Evolutionary conservation across 2,888 invertebrate genomes (phyloP).

Genomic region (Tetramorium bicarinatum): DNA sequence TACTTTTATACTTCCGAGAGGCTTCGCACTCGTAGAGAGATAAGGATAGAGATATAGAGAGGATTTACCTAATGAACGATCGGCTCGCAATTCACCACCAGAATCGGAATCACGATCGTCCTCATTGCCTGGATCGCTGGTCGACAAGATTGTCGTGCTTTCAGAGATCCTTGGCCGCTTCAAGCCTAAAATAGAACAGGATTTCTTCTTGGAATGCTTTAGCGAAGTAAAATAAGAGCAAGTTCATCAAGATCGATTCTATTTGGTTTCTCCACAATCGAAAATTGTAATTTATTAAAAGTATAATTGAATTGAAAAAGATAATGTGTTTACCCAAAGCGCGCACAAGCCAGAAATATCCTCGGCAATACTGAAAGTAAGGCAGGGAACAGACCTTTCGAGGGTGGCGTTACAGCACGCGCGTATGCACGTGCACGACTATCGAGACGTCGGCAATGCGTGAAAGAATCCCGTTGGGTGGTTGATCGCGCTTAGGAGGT

Average conservation of each 20-base stretch:
- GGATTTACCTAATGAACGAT: constrained; percentile 74
- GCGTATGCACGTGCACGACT: constrained; percentile 68
- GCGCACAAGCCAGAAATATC: not conserved
- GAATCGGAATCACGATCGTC: constrained; percentile 86
- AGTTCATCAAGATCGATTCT: not conserved
- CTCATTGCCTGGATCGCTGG: constrained; percentile 86
- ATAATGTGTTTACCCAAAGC: constrained; percentile 17
- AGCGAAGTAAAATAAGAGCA: not conserved
- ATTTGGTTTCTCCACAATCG: not conserved
- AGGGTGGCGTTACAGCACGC: constrained; percentile 62
- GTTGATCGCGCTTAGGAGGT: constrained; percentile 60
- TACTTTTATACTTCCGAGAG: not conserved
- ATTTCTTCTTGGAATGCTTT: not conserved
- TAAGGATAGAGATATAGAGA: not conserved
- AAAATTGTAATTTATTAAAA: constrained; percentile 73
- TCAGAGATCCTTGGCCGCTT: constrained; percentile 74
- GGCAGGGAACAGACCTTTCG: not conserved
- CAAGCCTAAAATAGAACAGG: constrained; percentile 76
- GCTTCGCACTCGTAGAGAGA: not conserved
- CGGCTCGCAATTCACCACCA: constrained; percentile 78
- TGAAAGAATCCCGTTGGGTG: constrained; percentile 68
- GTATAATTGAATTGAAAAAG: constrained; percentile 79
- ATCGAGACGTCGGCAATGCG: constrained; percentile 69
- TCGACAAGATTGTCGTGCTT: constrained; percentile 86
- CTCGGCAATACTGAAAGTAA: constrained; percentile 38